Percentiles rank a stretch among this genome's conserved stretches.
These are phyloP conservation scores for Enteromius radiatus DNA, from an alignment of 2,797 vertebrate species.

Conservation along the genomic window DNA sequence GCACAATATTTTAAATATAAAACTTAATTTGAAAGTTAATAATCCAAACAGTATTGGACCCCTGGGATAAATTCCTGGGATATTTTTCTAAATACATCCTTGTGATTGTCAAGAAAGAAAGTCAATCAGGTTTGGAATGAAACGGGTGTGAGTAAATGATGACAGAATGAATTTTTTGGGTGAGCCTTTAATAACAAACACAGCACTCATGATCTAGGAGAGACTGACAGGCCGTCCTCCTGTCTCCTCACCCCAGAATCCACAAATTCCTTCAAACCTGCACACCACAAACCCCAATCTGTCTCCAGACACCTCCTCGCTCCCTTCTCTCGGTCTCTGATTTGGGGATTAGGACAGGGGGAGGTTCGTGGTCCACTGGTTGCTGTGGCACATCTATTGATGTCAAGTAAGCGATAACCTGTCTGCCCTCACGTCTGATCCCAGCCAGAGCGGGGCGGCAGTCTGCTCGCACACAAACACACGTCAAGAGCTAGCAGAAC, in stretches of 20 bases:
- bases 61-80: not conserved
- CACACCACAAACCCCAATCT: constrained; percentile 31
- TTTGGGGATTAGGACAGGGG: constrained; percentile 54
- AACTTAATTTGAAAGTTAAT: no score
- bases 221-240: not conserved
- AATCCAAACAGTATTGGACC: not conserved
- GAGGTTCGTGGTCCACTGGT: constrained; percentile 55
- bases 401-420: constrained; percentile 64
- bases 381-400: constrained; percentile 60
- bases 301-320: constrained; percentile 33
- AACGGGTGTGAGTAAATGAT: not conserved
- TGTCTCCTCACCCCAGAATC: constrained; percentile 11
- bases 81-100: not conserved
- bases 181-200: constrained; percentile 1
- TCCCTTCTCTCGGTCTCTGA: constrained; percentile 33
- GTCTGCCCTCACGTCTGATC: constrained; percentile 53
- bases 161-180: not conserved
- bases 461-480: constrained; percentile 29
- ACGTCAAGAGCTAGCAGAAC: constrained; percentile 28
- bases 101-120: not conserved
- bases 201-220: constrained; percentile 4
- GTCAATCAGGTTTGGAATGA: not conserved
- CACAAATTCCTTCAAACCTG: constrained; percentile 42
- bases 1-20: no score
- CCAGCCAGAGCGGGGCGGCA: constrained; percentile 34